Evolutionary conservation across 2,888 invertebrate genomes (phyloP).

Genomic region (Volucella inflata): DNA sequence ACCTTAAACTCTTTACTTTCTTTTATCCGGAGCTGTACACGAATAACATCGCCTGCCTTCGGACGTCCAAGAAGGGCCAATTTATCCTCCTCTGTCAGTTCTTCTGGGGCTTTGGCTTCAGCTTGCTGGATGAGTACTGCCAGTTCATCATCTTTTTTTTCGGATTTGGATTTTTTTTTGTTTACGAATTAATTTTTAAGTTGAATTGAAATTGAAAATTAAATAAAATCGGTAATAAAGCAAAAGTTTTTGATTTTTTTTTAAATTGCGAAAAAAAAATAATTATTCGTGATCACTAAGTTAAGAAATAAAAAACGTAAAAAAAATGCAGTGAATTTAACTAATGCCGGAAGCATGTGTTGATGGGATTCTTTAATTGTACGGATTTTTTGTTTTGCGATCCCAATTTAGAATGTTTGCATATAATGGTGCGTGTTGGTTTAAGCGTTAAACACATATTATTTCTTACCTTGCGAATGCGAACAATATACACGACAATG

Average conservation of each 20-base stretch:
- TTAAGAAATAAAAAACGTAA: slow-evolving; percentile 39
- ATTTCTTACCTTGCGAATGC: not conserved
- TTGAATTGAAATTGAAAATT: slow-evolving; percentile 34
- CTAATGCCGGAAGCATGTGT: slow-evolving; percentile 65
- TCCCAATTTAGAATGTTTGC: slow-evolving; percentile 47
- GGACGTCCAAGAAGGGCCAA: slow-evolving; percentile 96
- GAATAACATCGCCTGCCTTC: slow-evolving; percentile 93
- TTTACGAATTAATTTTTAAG: slow-evolving; percentile 29
- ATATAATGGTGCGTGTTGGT: slow-evolving; percentile 47
- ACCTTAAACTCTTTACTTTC: slow-evolving; percentile 99
- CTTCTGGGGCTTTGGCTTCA: slow-evolving; percentile 87
- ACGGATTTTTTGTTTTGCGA: slow-evolving; percentile 15
- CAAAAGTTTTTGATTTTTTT: slow-evolving; percentile 10
- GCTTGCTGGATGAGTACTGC: slow-evolving; percentile 87
- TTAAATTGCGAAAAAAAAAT: slow-evolving; percentile 44
- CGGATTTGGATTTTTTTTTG: slow-evolving; percentile 1
- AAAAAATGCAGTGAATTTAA: slow-evolving; percentile 60
- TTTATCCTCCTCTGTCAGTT: slow-evolving; percentile 91
- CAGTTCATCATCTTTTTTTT: slow-evolving; percentile 84
- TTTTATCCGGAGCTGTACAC: slow-evolving; percentile 95
- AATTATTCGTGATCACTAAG: slow-evolving; percentile 57
- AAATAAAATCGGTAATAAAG: not conserved
- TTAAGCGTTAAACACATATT: slow-evolving; percentile 10
- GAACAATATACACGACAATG: slow-evolving; percentile 30
- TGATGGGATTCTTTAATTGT: slow-evolving; percentile 38